Evolutionary conservation across 2,888 invertebrate species (phyloP).

Genomic region (Mythimna impura): DNA sequence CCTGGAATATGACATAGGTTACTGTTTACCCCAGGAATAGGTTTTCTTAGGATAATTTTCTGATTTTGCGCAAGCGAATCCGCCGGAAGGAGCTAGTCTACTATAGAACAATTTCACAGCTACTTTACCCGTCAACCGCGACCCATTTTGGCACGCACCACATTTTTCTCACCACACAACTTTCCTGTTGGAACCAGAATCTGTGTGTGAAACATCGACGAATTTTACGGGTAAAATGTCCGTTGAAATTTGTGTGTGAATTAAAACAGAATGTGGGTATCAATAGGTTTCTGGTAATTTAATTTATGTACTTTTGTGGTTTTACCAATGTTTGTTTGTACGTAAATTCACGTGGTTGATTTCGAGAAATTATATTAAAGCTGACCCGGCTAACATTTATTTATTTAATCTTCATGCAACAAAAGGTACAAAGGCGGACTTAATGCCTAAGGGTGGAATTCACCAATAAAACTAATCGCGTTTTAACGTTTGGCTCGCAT

Average conservation of each 20-base stretch:
- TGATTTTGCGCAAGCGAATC: no score
- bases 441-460: no score
- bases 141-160: conserved; percentile 53
- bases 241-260: conserved; percentile 55
- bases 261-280: conserved; percentile 36
- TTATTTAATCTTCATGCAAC: no score
- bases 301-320: conserved; percentile 49
- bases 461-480: no score
- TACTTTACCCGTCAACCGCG: conserved; percentile 56
- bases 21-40: no score
- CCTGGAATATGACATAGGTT: no score
- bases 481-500: no score
- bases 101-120: conserved; percentile 41
- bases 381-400: no score
- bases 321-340: conserved; percentile 26
- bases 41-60: no score
- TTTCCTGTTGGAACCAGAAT: conserved; percentile 53
- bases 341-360: conserved; percentile 19
- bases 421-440: no score
- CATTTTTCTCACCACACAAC: conserved; percentile 54
- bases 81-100: not conserved
- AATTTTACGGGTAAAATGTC: conserved; percentile 50
- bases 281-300: conserved; percentile 46
- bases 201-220: conserved; percentile 55
- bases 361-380: conserved; percentile 9